phyloP scores from a whole-genome alignment of 2,797 vertebrate species.

The Setipinna tenuifilis region DNA sequence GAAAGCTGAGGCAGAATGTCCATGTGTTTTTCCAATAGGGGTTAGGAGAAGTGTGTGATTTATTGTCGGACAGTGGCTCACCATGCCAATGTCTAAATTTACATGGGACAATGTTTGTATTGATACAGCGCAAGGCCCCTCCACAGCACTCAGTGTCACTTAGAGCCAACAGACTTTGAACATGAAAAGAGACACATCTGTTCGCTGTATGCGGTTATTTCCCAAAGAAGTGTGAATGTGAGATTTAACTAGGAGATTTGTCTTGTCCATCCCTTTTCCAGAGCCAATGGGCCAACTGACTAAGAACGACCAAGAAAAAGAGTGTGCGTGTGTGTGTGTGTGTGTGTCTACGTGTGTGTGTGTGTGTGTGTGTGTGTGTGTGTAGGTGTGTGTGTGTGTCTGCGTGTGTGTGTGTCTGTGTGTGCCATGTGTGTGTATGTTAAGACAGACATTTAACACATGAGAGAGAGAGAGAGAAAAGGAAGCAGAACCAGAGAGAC shows the following conservation, averaged over 20 bases:
- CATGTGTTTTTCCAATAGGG: slow-evolving; percentile 21
- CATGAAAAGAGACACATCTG: not conserved
- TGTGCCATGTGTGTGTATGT: too few relatives aligned
- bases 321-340: too few relatives aligned
- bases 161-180: not conserved
- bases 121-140: not conserved
- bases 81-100: not conserved
- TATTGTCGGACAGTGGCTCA: not conserved
- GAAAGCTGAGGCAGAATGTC: slow-evolving; percentile 6
- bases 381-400: too few relatives aligned
- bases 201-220: not conserved
- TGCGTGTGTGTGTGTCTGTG: too few relatives aligned
- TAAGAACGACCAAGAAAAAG: too few relatives aligned
- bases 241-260: not conserved
- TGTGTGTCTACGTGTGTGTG: too few relatives aligned
- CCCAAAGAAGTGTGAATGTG: not conserved
- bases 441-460: too few relatives aligned
- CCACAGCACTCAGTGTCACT: not conserved
- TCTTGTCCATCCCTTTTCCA: not conserved
- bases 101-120: slow-evolving; percentile 9
- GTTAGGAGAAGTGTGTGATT: not conserved
- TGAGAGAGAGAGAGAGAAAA: too few relatives aligned
- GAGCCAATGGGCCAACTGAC: too few relatives aligned
- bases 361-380: too few relatives aligned
- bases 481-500: too few relatives aligned